Conservation (phyloP, 1,140 invertebrate species). For the Ruditapes philippinarum region DNA sequence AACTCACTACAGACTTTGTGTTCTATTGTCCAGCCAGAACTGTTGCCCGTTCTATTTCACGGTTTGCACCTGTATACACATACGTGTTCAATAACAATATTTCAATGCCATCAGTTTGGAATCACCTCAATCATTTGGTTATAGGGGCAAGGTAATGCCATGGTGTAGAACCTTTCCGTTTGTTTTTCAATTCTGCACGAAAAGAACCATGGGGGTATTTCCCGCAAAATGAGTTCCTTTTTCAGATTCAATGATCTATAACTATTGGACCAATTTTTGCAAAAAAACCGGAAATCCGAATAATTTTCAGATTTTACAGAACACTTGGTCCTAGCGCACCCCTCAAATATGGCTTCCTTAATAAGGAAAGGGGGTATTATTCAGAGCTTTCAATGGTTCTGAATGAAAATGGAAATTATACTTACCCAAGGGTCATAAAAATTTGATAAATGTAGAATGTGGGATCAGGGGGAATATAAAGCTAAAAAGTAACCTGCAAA, state of each 20-base stretch:
- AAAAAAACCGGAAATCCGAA: not conserved
- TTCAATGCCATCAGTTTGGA: not conserved
- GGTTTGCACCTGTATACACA: not conserved
- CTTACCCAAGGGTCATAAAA: not conserved
- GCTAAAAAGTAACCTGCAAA: not conserved
- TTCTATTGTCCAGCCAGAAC: not conserved
- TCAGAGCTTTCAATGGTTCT: not conserved
- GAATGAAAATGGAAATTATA: not conserved
- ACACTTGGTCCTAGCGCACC: not conserved
- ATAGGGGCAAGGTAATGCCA: not conserved
- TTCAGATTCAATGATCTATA: not conserved
- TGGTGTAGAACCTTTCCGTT: not conserved
- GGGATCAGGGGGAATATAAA: not conserved
- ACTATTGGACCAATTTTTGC: not conserved
- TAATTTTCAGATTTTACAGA: not conserved
- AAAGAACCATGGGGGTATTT: not conserved
- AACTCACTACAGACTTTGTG: not conserved
- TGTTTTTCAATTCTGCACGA: not conserved
- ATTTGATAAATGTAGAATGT: not conserved
- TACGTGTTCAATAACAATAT: conserved; percentile 4
- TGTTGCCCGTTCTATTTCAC: not conserved
- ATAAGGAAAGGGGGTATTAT: not conserved
- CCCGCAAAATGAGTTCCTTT: not conserved
- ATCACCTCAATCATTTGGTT: not conserved
- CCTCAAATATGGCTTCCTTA: not conserved